phyloP scores from a whole-genome alignment of 2,797 vertebrate genomes.

The Craterocephalus amniculus region DNA sequence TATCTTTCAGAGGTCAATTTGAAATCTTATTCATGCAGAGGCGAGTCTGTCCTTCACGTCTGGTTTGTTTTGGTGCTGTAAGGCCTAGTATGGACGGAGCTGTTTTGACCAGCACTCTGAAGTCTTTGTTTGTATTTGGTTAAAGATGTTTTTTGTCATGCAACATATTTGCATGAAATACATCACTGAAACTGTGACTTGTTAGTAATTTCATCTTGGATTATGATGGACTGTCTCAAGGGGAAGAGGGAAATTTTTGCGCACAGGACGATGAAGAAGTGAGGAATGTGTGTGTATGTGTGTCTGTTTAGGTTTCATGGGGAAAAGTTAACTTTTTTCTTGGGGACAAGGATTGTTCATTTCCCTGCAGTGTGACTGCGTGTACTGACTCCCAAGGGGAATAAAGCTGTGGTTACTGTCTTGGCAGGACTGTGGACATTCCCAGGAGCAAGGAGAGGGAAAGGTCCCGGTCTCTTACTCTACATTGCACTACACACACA shows the following conservation, averaged over 20 bases:
- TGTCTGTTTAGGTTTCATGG: conserved; percentile 56
- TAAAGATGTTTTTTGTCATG: conserved; percentile 4
- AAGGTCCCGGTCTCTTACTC: conserved; percentile 9
- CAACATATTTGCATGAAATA: conserved; percentile 8
- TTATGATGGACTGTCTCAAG: conserved; percentile 7
- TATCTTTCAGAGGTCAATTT: conserved; percentile 29
- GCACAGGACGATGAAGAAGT: conserved; percentile 16
- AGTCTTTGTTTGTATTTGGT: conserved; percentile 13
- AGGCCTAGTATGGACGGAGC: background rate
- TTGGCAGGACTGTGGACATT: conserved; percentile 36
- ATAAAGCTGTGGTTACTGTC: conserved; percentile 44
- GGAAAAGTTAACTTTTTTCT: conserved; percentile 50
- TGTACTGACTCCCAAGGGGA: conserved; percentile 38
- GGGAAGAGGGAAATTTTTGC: conserved; percentile 25
- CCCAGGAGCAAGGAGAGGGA: conserved; percentile 26
- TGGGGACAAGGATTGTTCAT: conserved; percentile 45
- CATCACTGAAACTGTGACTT: conserved; percentile 16
- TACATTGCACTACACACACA: no score
- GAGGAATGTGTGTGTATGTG: conserved; percentile 17
- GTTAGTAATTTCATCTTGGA: conserved; percentile 22
- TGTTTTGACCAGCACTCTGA: conserved; percentile 14
- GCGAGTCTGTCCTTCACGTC: background rate
- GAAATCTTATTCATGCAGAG: conserved; percentile 8
- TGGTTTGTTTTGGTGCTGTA: background rate
- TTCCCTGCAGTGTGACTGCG: conserved; percentile 46